These are phyloP conservation scores for Thalassophryne amazonica DNA, from an alignment of 2,797 vertebrate genomes.

Conservation along the genomic window DNA sequence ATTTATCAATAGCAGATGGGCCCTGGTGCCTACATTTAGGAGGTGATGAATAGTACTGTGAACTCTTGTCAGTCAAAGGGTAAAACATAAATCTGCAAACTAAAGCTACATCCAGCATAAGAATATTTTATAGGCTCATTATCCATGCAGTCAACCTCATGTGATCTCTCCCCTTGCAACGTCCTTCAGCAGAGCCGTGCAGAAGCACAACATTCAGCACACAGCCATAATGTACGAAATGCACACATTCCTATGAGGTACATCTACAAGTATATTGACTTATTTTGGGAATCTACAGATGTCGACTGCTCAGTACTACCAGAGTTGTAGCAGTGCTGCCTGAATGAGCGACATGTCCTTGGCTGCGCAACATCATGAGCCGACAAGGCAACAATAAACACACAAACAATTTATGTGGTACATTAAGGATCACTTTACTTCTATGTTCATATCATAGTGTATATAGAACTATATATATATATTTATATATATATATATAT, in stretches of 20 bases:
- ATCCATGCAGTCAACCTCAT: constrained; percentile 36
- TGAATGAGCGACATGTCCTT: not conserved
- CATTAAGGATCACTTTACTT: constrained; percentile 4
- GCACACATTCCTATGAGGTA: too few species aligned
- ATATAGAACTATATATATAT: too few species aligned
- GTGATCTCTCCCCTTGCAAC: constrained; percentile 4
- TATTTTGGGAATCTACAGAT: too few species aligned
- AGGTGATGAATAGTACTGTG: constrained; percentile 26
- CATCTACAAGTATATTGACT: too few species aligned
- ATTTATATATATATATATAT: too few species aligned
- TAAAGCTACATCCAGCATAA: constrained; percentile 8
- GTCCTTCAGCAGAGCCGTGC: constrained; percentile 35
- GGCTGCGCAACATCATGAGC: constrained; percentile 9
- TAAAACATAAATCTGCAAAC: constrained; percentile 49
- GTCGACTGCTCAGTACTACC: constrained; percentile 4
- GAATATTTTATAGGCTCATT: constrained; percentile 56
- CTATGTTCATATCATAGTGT: too few species aligned
- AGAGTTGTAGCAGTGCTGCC: not conserved
- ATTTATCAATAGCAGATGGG: constrained; percentile 41
- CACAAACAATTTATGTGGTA: constrained; percentile 18
- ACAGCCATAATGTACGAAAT: too few species aligned
- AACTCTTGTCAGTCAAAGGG: constrained; percentile 23
- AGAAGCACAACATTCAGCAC: constrained; percentile 2
- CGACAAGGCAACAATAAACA: not conserved
- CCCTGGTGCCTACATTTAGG: constrained; percentile 7